Conservation (phyloP, 2,797 vertebrate genomes). For the Enteromius trimaculatus region DNA sequence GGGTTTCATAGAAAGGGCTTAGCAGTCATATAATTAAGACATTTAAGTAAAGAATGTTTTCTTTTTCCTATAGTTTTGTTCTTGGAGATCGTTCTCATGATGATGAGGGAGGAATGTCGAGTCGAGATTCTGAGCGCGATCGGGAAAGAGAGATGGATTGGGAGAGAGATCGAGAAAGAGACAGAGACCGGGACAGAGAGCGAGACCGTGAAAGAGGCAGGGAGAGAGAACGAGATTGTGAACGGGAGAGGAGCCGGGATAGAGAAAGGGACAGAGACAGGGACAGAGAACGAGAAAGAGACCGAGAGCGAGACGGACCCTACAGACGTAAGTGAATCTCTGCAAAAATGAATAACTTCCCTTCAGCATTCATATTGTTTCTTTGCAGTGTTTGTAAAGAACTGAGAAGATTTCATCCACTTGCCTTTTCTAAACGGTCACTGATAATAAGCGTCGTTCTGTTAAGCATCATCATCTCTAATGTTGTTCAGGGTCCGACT, state of each 20-base stretch:
- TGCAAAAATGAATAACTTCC: not conserved
- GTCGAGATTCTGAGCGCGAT: slow-evolving; percentile 44
- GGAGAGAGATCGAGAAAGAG: slow-evolving; percentile 66
- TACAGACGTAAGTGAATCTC: slow-evolving; percentile 76
- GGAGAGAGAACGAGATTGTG: slow-evolving; percentile 67
- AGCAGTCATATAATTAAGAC: too few relatives aligned
- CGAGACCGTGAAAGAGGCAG: slow-evolving; percentile 62
- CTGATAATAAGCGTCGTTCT: not conserved
- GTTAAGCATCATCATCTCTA: not conserved
- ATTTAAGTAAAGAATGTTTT: not conserved
- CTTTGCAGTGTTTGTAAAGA: not conserved
- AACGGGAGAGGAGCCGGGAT: slow-evolving; percentile 32
- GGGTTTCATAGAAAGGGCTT: too few relatives aligned
- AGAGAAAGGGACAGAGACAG: slow-evolving; percentile 55
- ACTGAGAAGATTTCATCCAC: not conserved
- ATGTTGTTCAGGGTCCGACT: slow-evolving; percentile 82
- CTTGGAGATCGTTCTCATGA: slow-evolving; percentile 84
- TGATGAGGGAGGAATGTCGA: slow-evolving; percentile 62
- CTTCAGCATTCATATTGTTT: not conserved
- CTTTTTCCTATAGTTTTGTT: slow-evolving; percentile 80
- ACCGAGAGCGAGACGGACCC: slow-evolving; percentile 70
- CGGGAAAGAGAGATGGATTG: slow-evolving; percentile 61
- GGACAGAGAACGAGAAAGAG: slow-evolving; percentile 67
- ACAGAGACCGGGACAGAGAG: slow-evolving; percentile 34
- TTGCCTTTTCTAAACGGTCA: not conserved